Evolutionary conservation across 2,797 vertebrate genomes (phyloP).

Genomic region (Phrynocephalus forsythii): DNA sequence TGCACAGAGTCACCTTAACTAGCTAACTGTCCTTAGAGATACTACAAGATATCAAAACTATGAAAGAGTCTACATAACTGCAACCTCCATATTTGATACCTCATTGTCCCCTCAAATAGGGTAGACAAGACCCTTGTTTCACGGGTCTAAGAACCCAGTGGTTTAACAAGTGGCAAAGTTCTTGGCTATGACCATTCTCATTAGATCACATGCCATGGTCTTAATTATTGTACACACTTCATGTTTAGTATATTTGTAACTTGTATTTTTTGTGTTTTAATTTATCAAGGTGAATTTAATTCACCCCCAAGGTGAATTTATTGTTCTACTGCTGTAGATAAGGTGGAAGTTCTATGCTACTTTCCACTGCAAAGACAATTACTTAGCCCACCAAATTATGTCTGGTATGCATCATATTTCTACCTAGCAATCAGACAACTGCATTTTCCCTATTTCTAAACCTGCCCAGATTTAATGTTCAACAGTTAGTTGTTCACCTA

Average conservation of each 20-base stretch:
- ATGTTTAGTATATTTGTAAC: too few relatives aligned
- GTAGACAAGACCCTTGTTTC: too few relatives aligned
- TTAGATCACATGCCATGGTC: too few relatives aligned
- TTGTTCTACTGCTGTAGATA: neutral
- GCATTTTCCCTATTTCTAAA: neutral
- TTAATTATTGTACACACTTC: too few relatives aligned
- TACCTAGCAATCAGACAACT: neutral
- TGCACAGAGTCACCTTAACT: neutral
- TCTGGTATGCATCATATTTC: neutral
- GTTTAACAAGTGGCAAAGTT: too few relatives aligned
- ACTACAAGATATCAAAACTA: neutral
- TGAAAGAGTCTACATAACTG: conserved; percentile 28
- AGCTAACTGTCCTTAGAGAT: neutral
- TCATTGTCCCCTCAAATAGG: neutral
- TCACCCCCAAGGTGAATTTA: neutral
- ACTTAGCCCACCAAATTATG: conserved; percentile 19
- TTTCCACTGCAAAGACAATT: conserved; percentile 62
- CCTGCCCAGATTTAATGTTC: conserved; percentile 44
- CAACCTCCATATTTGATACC: conserved; percentile 15
- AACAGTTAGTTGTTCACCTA: conserved; percentile 45
- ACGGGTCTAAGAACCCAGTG: too few relatives aligned
- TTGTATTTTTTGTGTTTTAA: too few relatives aligned
- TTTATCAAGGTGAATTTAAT: too few relatives aligned
- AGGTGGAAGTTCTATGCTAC: conserved; percentile 42
- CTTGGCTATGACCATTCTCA: too few relatives aligned